Evolutionary conservation across 2,113 vertebrate species (phyloP).

Genomic region (Charina bottae): DNA sequence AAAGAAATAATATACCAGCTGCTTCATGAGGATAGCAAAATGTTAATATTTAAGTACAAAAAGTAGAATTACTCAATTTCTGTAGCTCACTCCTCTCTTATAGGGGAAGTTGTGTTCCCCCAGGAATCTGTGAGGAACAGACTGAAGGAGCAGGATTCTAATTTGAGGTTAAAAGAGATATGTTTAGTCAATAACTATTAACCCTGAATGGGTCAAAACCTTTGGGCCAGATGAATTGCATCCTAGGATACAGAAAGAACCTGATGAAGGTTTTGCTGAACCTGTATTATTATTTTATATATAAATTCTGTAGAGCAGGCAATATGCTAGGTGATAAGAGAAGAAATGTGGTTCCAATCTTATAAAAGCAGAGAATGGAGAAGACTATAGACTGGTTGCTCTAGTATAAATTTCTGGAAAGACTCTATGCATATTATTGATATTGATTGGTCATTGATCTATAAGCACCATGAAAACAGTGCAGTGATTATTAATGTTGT

Average conservation of each 20-base stretch:
- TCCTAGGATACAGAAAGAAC: not conserved
- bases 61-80: not conserved
- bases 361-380: not conserved
- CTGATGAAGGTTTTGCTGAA: not conserved
- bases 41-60: not conserved
- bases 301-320: not conserved
- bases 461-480: not conserved
- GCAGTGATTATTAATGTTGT: not conserved
- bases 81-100: not conserved
- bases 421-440: not conserved
- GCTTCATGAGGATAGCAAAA: not conserved
- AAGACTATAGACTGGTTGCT: not conserved
- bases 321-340: not conserved
- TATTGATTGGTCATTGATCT: not conserved
- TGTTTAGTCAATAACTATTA: not conserved
- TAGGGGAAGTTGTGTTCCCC: not conserved
- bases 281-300: not conserved
- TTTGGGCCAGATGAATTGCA: not conserved
- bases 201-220: not conserved
- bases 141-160: not conserved
- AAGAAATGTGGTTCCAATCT: not conserved
- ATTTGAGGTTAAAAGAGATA: not conserved
- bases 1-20: not conserved
- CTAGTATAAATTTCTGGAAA: not conserved
- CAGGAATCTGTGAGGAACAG: not conserved